Percentiles rank a stretch among this genome's conserved stretches.
These are phyloP conservation scores for Coracias cyanogaster DNA, from an alignment of 2,797 vertebrate species.

Conservation along the genomic window DNA sequence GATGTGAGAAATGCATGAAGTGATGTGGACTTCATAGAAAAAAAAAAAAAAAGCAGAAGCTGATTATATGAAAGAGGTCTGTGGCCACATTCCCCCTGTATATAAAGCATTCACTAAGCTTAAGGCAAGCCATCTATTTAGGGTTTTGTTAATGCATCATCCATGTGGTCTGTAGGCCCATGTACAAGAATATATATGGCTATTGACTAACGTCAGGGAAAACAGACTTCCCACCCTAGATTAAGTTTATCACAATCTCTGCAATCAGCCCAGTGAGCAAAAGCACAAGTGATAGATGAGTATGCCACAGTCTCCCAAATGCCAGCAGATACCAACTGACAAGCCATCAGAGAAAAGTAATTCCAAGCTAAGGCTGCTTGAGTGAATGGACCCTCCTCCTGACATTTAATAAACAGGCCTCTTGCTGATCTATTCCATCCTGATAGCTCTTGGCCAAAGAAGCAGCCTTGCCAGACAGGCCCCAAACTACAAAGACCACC, in stretches of 20 bases:
- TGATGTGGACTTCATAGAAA: background rate
- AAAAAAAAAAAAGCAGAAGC: background rate
- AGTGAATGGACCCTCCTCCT: background rate
- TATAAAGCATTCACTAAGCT: background rate
- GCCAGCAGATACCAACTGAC: conserved; percentile 18
- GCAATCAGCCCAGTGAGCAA: conserved; percentile 25
- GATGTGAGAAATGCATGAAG: background rate
- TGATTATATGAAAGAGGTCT: background rate
- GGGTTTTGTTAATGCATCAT: conserved; percentile 19
- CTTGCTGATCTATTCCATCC: background rate
- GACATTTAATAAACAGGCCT: background rate
- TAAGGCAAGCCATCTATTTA: background rate
- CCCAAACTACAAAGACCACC: background rate
- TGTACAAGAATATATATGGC: background rate
- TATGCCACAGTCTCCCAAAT: background rate
- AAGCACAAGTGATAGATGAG: conserved; percentile 36
- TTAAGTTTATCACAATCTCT: conserved; percentile 55
- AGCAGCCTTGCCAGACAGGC: background rate
- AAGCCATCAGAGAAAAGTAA: background rate
- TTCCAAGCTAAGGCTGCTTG: background rate
- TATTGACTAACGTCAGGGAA: conserved; percentile 44
- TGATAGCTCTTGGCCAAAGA: background rate
- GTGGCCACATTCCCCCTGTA: background rate
- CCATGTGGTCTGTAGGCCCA: background rate
- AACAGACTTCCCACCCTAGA: conserved; percentile 42